phyloP scores from a whole-genome alignment of 1,140 invertebrate genomes.

The Habropoda laboriosa region DNA sequence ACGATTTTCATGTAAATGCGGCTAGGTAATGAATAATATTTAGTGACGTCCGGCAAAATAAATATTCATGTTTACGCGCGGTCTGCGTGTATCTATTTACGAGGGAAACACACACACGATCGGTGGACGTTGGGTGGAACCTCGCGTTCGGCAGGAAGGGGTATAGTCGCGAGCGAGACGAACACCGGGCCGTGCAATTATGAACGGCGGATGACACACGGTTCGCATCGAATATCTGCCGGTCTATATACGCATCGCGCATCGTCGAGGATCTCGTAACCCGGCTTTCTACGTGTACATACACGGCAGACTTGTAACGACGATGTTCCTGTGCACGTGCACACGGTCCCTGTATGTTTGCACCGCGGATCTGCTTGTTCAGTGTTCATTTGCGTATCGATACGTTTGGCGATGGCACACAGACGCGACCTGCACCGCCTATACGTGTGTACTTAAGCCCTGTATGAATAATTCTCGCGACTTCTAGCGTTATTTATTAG shows the following conservation, averaged over 20 bases:
- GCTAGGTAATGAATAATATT: constrained; percentile 71
- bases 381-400: constrained; percentile 42
- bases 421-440: not conserved
- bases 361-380: constrained; percentile 33
- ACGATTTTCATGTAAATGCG: constrained; percentile 66
- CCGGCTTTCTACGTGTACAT: not conserved
- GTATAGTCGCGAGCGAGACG: too few relatives aligned
- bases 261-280: too few relatives aligned
- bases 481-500: not conserved
- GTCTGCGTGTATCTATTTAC: constrained; percentile 13
- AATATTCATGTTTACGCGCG: constrained; percentile 66
- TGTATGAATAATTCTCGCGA: constrained; percentile 24
- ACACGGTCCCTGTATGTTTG: not conserved
- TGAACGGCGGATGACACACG: not conserved
- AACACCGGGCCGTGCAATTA: too few relatives aligned
- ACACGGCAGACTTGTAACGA: not conserved
- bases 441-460: not conserved
- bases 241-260: too few relatives aligned
- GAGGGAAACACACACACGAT: too few relatives aligned
- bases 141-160: too few relatives aligned
- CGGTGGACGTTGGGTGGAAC: too few relatives aligned
- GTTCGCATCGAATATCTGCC: not conserved
- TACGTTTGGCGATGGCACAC: constrained; percentile 40
- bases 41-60: constrained; percentile 62
- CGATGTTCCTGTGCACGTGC: not conserved